phyloP scores from a whole-genome alignment of 2,888 invertebrate genomes.

The Lycaena phlaeas region DNA sequence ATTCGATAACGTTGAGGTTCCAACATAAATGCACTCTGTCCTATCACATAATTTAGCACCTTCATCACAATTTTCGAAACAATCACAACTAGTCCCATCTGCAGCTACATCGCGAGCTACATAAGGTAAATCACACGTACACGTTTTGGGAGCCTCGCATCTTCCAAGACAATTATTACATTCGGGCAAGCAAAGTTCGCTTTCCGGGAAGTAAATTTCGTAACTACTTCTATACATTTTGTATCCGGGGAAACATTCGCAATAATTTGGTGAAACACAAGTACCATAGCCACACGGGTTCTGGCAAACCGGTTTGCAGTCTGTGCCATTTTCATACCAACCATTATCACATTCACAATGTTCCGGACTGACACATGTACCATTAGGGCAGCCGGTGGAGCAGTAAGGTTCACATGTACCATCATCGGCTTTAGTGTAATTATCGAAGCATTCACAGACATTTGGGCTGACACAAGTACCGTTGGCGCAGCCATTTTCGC shows the following conservation, averaged over 20 bases:
- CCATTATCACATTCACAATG: conserved; percentile 22
- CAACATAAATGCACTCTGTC: conserved; percentile 14
- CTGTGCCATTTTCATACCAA: conserved; percentile 15
- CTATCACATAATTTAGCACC: conserved; percentile 13
- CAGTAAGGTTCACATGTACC: conserved; percentile 29
- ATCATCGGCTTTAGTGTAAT: conserved; percentile 30
- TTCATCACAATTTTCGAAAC: conserved; percentile 12
- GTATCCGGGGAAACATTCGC: conserved; percentile 30
- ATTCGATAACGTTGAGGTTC: conserved; percentile 2
- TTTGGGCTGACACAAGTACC: conserved; percentile 40
- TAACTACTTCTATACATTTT: conserved; percentile 7
- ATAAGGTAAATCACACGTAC: conserved; percentile 38
- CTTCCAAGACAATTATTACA: conserved; percentile 22
- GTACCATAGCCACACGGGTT: conserved; percentile 32
- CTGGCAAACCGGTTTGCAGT: conserved; percentile 24
- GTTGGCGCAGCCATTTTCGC: conserved; percentile 28
- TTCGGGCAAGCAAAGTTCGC: conserved; percentile 18
- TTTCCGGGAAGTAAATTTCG: conserved; percentile 9
- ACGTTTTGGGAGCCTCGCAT: conserved; percentile 28
- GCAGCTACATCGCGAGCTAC: conserved; percentile 11
- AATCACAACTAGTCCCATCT: conserved; percentile 14
- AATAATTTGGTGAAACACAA: conserved; percentile 37
- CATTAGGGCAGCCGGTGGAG: conserved; percentile 25
- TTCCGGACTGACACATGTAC: conserved; percentile 26
- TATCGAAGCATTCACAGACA: conserved; percentile 43